Evolutionary conservation across 1,140 invertebrate species (phyloP), one percentile per base, ranked within the genome.

Genomic region (Ceratina japonica): DNA sequence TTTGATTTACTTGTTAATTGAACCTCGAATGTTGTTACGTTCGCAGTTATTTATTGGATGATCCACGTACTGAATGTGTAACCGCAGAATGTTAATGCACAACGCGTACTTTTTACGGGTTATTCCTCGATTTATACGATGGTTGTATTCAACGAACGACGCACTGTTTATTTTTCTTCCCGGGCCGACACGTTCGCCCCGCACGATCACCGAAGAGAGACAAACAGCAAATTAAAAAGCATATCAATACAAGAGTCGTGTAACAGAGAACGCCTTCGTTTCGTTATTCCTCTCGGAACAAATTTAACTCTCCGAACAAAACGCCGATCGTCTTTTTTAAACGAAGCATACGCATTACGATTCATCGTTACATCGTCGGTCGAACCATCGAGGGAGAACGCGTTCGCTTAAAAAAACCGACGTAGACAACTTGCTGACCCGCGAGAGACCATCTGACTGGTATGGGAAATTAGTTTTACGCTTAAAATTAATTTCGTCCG

Each of bases 41-140:
- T 44, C 37, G 37, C 37, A 44, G 37, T 44, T 0, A 44, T 80
- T 64, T 73, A 44, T 62, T 70, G 74, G 74, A 84, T 85, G 83
- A 85, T 85, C 82, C 78, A 84, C 83, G n/a, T 75, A 81, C 61
- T 68, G 16, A 56, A 54, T 49, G 54, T 64, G 49, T 80, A 58
- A 74, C 66, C 77, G 65, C 72, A 81, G 56, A 84, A 74, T 62
- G 51, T 64, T 81, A 44, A 71, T 81, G 82, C 82, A 85, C 82
- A 81, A 78, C 69, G 24, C 62, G 66, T 81, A 74, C 65, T 74
- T 73, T 83, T 73, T 83, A 63, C 49, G 18, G 51, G 51, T 54
- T 54, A 52, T 52, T 69, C 24, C 69, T 76, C 65, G 68, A 62
- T 62, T 69, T 70, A 70, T 65, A 76, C 65, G 65, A 76, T 76